Base-by-base conservation (phyloP, 2,113 vertebrate species). In the Terrapene triunguis region DNA sequence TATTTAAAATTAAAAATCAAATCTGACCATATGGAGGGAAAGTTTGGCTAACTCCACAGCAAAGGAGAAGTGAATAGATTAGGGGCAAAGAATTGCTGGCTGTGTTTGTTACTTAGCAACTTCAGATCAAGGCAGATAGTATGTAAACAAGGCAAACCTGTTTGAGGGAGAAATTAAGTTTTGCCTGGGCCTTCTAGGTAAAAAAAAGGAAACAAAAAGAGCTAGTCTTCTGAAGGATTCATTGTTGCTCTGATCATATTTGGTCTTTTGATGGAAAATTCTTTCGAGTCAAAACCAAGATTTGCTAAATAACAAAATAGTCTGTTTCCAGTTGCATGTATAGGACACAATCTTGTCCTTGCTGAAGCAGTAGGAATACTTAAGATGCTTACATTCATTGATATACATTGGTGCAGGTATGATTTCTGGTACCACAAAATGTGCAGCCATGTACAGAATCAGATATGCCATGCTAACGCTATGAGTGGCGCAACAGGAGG, bases 161-260 rank as follows among this genome's bases (percentile, higher is more conserved):
- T 25, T 48, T 55, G 47, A 32, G 5, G 38, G 38, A 19, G 17
- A 38, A 44, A 3, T 17, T 24, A 54, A 3, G 24, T 2, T 29
- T 12, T 5, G 8, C 22, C 5, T 0, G 1, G 16, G 5, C n/a
- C 22, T 79, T 35, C 32, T 0, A 1, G 62, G 78, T 54, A 50
- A 50, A 51, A 51, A 35, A 42, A 11, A 3, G 0, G 0, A 14
- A 19, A 19, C 25, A 42, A 69, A 44, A 21, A 42, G 35, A 44
- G 14, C 14, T 16, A 51, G 2, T 29, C 42, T 21, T 51, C 59
- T 81, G 11, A 76, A 38, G 19, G 10, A 21, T 44, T 84, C 3
- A 0, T 44, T 22, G 5, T 4, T 21, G 1, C 0, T 29, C 47
- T 32, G 48, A 54, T 25, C 10, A 5, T 1, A 3, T 3, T 6